phyloP scores from a whole-genome alignment of 2,797 vertebrate genomes.

The Coregonus ussuriensis region DNA sequence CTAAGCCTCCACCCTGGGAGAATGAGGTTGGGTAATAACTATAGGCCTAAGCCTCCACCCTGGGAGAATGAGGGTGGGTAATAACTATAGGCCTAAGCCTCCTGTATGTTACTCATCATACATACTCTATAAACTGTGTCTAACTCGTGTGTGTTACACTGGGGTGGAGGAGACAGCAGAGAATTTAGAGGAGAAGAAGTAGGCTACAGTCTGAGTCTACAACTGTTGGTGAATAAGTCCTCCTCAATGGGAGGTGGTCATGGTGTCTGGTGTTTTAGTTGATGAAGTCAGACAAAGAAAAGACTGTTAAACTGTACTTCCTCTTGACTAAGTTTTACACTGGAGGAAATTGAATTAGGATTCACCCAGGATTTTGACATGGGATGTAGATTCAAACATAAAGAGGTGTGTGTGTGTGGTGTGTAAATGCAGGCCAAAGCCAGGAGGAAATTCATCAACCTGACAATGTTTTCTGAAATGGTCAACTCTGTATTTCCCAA shows the following conservation, averaged over 20 bases:
- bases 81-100: too few species aligned
- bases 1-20: too few species aligned
- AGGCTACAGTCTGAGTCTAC: not conserved
- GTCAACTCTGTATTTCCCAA: not conserved
- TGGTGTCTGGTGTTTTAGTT: not conserved
- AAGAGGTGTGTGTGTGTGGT: too few species aligned
- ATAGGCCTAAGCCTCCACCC: not conserved
- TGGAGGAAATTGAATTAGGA: not conserved
- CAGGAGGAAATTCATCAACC: not conserved
- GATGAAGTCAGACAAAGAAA: not conserved
- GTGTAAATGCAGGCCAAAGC: not conserved
- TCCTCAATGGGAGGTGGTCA: not conserved
- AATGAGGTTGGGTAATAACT: too few species aligned
- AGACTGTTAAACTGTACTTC: not conserved
- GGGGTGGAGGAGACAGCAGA: too few species aligned
- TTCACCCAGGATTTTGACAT: not conserved
- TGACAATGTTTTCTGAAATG: not conserved
- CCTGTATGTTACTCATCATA: not conserved
- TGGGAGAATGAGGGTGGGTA: not conserved
- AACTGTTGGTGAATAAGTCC: not conserved
- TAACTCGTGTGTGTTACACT: not conserved
- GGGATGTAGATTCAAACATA: not conserved
- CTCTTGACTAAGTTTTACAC: not conserved
- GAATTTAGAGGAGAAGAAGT: not conserved
- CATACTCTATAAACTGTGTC: not conserved